Percentiles rank a stretch among this genome's conserved stretches.
These are phyloP conservation scores for Acanthosepion lycidas DNA, from an alignment of 2,888 invertebrate genomes.

Conservation along the genomic window DNA sequence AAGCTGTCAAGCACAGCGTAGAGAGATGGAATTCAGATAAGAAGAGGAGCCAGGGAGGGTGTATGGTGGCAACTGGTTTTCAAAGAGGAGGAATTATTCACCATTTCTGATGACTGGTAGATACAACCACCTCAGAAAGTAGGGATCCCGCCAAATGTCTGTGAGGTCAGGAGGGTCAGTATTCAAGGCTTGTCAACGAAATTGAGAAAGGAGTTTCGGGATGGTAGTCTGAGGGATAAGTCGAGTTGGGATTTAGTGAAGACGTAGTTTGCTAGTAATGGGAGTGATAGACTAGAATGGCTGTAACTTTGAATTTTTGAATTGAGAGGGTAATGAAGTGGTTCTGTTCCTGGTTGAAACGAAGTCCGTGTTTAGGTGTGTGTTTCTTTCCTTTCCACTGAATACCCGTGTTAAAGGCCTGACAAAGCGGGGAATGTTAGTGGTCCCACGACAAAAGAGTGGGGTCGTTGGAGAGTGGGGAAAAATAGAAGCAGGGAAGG, in stretches of 20 bases:
- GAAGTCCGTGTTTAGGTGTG: neutral
- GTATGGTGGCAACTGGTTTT: neutral
- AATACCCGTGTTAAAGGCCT: neutral
- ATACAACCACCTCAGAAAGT: neutral
- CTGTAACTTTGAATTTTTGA: neutral
- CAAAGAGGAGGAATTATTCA: neutral
- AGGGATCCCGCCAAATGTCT: neutral
- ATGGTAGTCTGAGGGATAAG: neutral
- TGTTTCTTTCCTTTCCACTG: neutral
- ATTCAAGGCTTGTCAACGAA: neutral
- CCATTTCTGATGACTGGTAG: neutral
- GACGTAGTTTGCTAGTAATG: neutral
- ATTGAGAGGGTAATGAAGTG: conserved; percentile 10
- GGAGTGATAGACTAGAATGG: neutral
- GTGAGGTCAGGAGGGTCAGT: neutral
- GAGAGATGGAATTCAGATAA: neutral
- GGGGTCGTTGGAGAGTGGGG: no score
- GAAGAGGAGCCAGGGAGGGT: neutral
- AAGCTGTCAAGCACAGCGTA: neutral
- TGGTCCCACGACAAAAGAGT: no score
- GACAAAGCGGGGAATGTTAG: no score
- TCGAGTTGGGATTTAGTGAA: neutral
- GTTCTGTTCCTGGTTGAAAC: neutral
- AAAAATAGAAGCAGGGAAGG: no score
- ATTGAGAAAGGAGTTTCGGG: neutral